Percentiles rank a stretch among this genome's conserved stretches.
Conservation (phyloP, 2,797 vertebrate genomes). For the Cynodonichthys magdalenae region DNA sequence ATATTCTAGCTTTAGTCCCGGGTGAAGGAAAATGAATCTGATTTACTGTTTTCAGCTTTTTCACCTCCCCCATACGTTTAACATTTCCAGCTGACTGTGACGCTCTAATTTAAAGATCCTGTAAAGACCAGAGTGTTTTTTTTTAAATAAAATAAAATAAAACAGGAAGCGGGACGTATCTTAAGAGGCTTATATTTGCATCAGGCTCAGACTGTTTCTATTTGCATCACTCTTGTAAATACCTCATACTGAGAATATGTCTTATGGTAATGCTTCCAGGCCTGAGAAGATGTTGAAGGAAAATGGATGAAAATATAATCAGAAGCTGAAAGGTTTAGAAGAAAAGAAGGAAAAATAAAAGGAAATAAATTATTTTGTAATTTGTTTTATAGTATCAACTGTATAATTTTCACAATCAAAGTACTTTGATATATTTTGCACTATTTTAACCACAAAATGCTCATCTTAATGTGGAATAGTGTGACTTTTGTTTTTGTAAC, state of each 20-base stretch:
- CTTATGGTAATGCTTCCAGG: background rate
- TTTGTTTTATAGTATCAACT: no score
- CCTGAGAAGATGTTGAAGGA: constrained; percentile 3
- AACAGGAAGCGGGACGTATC: constrained; percentile 33
- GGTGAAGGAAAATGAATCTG: constrained; percentile 18
- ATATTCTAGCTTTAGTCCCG: constrained; percentile 12
- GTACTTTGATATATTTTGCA: no score
- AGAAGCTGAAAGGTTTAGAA: constrained; percentile 25
- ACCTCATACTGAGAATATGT: constrained; percentile 14
- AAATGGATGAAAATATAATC: constrained; percentile 28
- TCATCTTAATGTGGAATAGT: no score
- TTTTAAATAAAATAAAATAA: background rate
- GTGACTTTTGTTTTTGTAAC: no score
- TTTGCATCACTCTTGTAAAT: constrained; percentile 49
- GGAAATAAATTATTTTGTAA: background rate
- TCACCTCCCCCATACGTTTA: constrained; percentile 2
- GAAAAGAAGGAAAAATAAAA: constrained; percentile 18
- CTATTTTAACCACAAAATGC: no score
- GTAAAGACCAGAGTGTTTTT: constrained; percentile 35
- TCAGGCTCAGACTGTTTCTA: constrained; percentile 29
- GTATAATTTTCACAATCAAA: no score
- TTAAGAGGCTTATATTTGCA: constrained; percentile 25
- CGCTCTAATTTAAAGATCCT: constrained; percentile 13
- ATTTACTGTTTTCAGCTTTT: background rate
- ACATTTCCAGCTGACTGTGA: constrained; percentile 17